Base-by-base conservation (phyloP, 2,113 vertebrate genomes). In the Otis tarda region DNA sequence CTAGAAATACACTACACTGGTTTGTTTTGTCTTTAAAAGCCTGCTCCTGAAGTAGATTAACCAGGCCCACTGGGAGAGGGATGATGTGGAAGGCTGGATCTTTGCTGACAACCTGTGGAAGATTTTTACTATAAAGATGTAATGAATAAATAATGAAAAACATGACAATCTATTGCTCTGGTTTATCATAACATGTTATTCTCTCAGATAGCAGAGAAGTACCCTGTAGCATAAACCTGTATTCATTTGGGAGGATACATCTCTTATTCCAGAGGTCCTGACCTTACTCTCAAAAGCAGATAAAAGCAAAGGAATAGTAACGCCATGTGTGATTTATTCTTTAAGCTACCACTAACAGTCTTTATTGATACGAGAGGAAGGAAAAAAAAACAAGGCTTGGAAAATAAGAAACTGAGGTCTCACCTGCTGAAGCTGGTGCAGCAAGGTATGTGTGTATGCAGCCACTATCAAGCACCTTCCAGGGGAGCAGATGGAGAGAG, bases 91-190 rank as follows among this genome's bases (percentile, higher is more conserved):
- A 93, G 11, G 10, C 28, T 94, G 59, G 52, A 70, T 95, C 73
- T 79, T 83, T 73, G 10, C 79, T 94, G 67, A 90, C 59, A 92
- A 89, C 23, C 4, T 12, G 17, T 85, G 23, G 47, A 95, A 87
- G 30, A 67, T 50, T 93, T 96, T 94, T 82, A 59, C 31, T 90
- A 35, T 55, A 74, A 77, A 95, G 92, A 73, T 79, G 9, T 71
- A 84, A 70, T 87, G 65, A 96, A 95, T 93, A 95, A 94, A 88
- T 96, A 89, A 93, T 69, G 63, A 55, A 85, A 94, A 92, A 94
- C 5, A 8, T 79, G 77, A 83, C 45, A 50, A 16, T 43, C 21
- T 64, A 49, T 71, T 92, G 69, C 59, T 77, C 49, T 94, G 49
- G 57, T 89, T 91, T 91, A 67, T 90, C 87, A 23, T 37, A 78